A percentile compares a stretch with the other conserved stretches of the same genome.
These are phyloP conservation scores for Amphiprion ocellaris DNA, from an alignment of 2,113 vertebrate species.

Conservation along the genomic window DNA sequence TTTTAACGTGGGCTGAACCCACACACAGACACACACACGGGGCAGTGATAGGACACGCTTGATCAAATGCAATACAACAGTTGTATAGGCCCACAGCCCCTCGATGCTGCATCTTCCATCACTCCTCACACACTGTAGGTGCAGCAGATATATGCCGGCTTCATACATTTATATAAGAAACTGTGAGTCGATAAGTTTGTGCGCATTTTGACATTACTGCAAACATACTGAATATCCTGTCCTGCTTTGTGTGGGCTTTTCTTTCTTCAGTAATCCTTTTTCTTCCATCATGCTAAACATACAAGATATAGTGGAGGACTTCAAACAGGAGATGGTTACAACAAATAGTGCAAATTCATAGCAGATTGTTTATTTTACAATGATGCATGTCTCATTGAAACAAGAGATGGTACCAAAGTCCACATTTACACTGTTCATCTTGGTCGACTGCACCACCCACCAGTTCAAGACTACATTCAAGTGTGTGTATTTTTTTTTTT, in stretches of 20 bases:
- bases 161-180: not conserved
- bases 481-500: not conserved
- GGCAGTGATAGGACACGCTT: constrained; percentile 38
- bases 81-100: constrained; percentile 37
- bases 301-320: too few relatives aligned
- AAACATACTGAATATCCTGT: not conserved
- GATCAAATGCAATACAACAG: constrained; percentile 37
- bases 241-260: not conserved
- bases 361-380: too few relatives aligned
- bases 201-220: not conserved
- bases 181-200: not conserved
- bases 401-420: not conserved
- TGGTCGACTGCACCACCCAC: not conserved
- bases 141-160: constrained; percentile 10
- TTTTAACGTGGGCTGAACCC: not conserved
- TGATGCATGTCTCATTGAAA: too few relatives aligned
- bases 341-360: too few relatives aligned
- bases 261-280: too few relatives aligned
- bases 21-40: constrained; percentile 17
- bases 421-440: not conserved
- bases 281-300: too few relatives aligned
- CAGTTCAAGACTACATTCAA: not conserved
- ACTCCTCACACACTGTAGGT: not conserved
- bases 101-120: constrained; percentile 38
- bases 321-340: too few relatives aligned